A percentile compares a stretch with the other conserved stretches of the same genome.
Conservation (phyloP, 2,113 vertebrate species). For the Danionella cerebrum region DNA sequence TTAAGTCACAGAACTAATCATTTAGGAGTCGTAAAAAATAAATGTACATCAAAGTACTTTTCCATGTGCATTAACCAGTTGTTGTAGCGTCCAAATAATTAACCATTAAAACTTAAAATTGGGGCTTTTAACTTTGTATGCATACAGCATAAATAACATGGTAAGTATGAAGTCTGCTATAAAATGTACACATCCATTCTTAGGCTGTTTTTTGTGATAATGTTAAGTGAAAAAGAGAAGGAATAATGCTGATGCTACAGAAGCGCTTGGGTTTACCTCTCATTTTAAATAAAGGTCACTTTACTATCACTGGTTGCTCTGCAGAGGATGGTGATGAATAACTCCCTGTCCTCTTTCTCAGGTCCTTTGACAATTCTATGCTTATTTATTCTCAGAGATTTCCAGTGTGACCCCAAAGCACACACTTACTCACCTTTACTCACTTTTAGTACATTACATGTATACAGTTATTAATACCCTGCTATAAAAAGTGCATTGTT, state of each 20-base stretch:
- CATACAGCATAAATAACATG: no score
- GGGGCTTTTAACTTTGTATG: no score
- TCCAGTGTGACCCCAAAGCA: slow-evolving; percentile 5
- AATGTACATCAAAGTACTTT: no score
- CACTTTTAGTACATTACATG: not conserved
- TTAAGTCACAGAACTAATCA: no score
- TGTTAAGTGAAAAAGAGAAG: not conserved
- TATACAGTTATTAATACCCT: no score
- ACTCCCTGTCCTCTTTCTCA: not conserved
- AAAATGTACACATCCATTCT: no score
- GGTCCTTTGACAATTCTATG: slow-evolving; percentile 3
- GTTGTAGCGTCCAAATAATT: no score
- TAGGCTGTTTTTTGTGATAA: not conserved
- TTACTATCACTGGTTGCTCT: not conserved
- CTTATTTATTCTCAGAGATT: slow-evolving; percentile 2
- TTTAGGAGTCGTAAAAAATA: no score
- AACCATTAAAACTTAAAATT: no score
- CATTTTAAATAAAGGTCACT: not conserved
- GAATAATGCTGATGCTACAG: not conserved
- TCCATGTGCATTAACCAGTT: no score
- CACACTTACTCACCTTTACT: not conserved
- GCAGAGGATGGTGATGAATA: slow-evolving; percentile 5
- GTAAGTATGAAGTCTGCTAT: no score
- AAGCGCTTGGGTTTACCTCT: not conserved
- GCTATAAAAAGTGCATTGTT: slow-evolving; percentile 5